Base-by-base conservation (phyloP, 2,888 invertebrate species). In the Acheta domesticus region DNA sequence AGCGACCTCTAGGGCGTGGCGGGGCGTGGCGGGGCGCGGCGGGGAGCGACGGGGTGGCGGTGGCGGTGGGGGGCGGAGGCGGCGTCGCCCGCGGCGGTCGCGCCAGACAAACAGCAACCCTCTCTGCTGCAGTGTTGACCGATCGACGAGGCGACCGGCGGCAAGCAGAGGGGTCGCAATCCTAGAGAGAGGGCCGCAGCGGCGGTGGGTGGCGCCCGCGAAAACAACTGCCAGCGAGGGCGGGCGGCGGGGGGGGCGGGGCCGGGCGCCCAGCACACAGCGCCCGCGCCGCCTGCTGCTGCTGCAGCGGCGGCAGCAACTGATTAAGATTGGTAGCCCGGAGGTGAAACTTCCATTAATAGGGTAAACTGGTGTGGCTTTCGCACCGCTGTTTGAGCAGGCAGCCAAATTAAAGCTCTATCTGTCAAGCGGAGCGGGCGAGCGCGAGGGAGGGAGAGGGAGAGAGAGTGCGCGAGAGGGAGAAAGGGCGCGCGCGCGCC, bases 271-370 rank as follows among this genome's bases (percentile, higher is more conserved):
- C 36, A 36, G 8, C 36, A 36, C 36, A 36, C 36, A 36, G 36
- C 5, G 8, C 36, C 36, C 36, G 36, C 36, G 5, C 36, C 36
- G 36, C 36, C 36, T 36, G 36, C 36, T 36, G 36, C 36, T 36
- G 36, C 36, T 36, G 8, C 36, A 8, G 36, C 36, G 8, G 36
- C 21, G 49, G 49, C 20, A 12, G 50, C 75, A 79, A 79, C 80
- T 80, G 80, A 80, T 80, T 79, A 80, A 80, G 80, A 79, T 76
- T 36, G 48, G 79, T 77, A 77, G 80, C 80, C 80, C 20, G 79
- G 77, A 80, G 80, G 80, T 79, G 79, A 74, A 80, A 80, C 77
- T 79, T 77, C 80, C 79, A 80, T 80, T 80, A 80, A 80, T 80
- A 76, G 75, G 78, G 79, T 75, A 79, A 79, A 79, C 78, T 78